Evolutionary conservation across 2,113 vertebrate genomes (phyloP), one percentile per base, ranked within the genome.

Genomic region (Takifugu flavidus): DNA sequence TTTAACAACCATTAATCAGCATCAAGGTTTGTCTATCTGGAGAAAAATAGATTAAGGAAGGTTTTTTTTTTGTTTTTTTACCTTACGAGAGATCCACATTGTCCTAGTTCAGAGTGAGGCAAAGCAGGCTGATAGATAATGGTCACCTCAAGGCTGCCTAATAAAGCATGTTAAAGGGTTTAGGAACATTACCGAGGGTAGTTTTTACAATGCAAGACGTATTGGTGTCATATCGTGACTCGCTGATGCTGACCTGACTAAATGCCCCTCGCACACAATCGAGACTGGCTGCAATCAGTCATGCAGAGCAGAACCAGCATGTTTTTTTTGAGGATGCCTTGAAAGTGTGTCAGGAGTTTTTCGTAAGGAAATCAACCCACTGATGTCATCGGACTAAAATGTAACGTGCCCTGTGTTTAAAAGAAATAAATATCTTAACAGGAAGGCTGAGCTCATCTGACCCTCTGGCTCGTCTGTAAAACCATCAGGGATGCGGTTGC

Each of bases 201-300:
- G 95, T 97, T 98, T 98, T 96, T 96, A 96, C 91, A 98, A 94
- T 94, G 91, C 91, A 97, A 98, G 95, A 98, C 97, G 89, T 98
- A 98, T 98, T 94, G 92, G 92, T 89, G 93, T 96, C 95, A 97
- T 98, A 96, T 92, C 93, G 94, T 89, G 92, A 98, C 91, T 94
- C 95, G 96, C 91, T 95, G 95, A 95, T 95, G 96, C 95, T 95
- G 95, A 96, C 95, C 92, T 97, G 94, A 95, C 95, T 93, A 94
- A 96, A 92, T 93, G 91, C 92, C 92, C 90, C 85, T 91, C 91
- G 92, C 88, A 93, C 92, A 90, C 92, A 92, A 94, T 92, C 93
- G 92, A 86, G 88, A 92, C 89, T 92, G 90, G 78, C 89, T 91
- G 91, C 83, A 91, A 96, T 98, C 93, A 92, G 89, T 97, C 94